Conservation (phyloP, 2,113 vertebrate species). For the Anoura caudifer region DNA sequence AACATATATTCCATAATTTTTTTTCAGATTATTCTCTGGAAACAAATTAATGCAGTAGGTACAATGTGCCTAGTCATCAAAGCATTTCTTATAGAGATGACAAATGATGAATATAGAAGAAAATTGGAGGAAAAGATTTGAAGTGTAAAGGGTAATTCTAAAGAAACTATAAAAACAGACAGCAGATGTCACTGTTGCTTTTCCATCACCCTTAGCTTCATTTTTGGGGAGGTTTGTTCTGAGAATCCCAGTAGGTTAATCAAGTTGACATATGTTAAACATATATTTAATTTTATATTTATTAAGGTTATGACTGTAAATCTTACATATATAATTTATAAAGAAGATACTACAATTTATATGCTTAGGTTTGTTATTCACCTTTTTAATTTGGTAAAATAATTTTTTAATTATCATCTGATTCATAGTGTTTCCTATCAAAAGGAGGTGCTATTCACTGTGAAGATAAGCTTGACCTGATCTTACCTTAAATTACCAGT, state of each 20-base stretch:
- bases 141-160: background rate
- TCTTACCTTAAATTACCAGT: background rate
- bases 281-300: conserved; percentile 24
- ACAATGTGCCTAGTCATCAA: background rate
- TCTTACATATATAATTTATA: conserved; percentile 16
- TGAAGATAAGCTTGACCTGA: background rate
- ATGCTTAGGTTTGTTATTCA: background rate
- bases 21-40: conserved; percentile 5
- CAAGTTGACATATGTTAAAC: conserved; percentile 15
- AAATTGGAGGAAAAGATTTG: background rate
- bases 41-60: background rate
- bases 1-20: background rate
- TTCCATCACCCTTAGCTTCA: conserved; percentile 15
- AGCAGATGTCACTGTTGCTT: conserved; percentile 66
- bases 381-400: conserved; percentile 9
- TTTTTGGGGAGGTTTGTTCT: background rate
- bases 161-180: conserved; percentile 26
- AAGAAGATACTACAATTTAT: background rate
- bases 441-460: background rate
- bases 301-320: conserved; percentile 10
- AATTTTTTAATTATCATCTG: conserved; percentile 25
- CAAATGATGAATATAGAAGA: background rate
- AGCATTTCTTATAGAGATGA: background rate
- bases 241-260: conserved; percentile 17
- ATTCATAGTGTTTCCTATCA: background rate